These are phyloP conservation scores for Piezodorus guildinii DNA, from an alignment of 1,140 invertebrate genomes.

Conservation along the genomic window DNA sequence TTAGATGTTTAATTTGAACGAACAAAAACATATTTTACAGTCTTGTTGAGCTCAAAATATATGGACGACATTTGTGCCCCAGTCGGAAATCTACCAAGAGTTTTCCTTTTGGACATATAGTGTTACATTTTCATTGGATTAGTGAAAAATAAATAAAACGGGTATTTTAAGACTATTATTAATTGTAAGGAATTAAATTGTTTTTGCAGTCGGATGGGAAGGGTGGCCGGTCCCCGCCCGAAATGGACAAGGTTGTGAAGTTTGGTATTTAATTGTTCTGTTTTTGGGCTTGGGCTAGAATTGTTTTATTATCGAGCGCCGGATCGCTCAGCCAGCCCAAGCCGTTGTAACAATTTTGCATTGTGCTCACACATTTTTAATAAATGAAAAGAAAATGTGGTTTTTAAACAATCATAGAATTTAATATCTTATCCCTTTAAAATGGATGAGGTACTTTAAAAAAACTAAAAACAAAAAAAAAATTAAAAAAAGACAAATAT, in stretches of 20 bases:
- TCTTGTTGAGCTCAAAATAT: conserved; percentile 9
- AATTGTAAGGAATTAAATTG: conserved; percentile 4
- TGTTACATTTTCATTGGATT: conserved; percentile 11
- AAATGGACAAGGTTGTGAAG: not conserved
- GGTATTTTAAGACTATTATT: conserved; percentile 9
- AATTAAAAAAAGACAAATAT: conserved; percentile 3
- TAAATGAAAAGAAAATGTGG: conserved; percentile 12
- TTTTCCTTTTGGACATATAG: conserved; percentile 4
- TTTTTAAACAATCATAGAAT: conserved; percentile 16
- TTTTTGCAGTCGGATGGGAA: not conserved
- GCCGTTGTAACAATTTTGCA: conserved; percentile 4
- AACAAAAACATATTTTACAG: conserved; percentile 6
- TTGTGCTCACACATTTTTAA: conserved; percentile 12
- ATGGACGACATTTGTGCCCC: conserved; percentile 8
- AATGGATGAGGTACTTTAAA: conserved; percentile 11
- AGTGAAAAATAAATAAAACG: conserved; percentile 14
- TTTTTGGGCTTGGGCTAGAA: conserved; percentile 1
- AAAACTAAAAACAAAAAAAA: conserved; percentile 11
- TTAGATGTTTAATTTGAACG: conserved; percentile 12
- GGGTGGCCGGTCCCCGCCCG: not conserved
- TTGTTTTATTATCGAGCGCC: conserved; percentile 1
- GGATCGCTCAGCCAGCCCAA: conserved; percentile 3
- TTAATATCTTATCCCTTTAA: conserved; percentile 3
- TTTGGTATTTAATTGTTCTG: conserved; percentile 3
- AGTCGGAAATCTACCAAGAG: conserved; percentile 1